Percentiles rank a stretch among this genome's conserved stretches.
phyloP scores from a whole-genome alignment of 37 sponge, comb jelly and placozoan genomes.

The Diacarnus erythraeanus region DNA sequence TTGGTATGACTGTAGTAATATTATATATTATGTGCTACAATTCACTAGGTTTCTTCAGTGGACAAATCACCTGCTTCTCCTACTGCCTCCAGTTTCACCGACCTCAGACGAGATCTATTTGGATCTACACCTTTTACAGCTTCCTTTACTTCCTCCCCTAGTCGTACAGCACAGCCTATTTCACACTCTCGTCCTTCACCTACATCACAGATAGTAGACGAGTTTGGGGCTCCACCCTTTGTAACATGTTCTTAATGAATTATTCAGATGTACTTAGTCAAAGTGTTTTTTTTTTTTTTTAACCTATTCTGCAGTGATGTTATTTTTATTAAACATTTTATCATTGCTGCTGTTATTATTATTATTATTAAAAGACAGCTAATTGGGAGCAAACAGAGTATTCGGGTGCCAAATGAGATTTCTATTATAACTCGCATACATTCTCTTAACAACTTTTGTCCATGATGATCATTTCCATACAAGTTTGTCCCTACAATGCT shows the following conservation, averaged over 20 bases:
- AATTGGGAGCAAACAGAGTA: too few species aligned
- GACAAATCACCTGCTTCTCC: too few species aligned
- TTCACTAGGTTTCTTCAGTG: too few species aligned
- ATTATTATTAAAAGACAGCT: background rate
- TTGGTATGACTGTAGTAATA: too few species aligned
- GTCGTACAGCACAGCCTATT: background rate
- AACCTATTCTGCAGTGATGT: background rate
- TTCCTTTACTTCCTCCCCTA: background rate
- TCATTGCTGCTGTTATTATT: background rate
- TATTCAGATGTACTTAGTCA: background rate
- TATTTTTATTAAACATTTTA: background rate
- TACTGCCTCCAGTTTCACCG: too few species aligned
- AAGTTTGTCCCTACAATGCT: too few species aligned
- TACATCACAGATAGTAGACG: background rate
- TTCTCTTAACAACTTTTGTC: too few species aligned
- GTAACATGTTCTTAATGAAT: constrained; percentile 1
- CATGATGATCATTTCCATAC: too few species aligned
- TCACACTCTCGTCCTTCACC: background rate
- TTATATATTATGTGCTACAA: too few species aligned
- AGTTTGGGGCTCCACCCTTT: constrained; percentile 19
- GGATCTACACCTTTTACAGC: constrained; percentile 28
- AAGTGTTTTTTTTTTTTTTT: background rate
- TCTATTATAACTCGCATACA: too few species aligned
- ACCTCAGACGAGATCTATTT: constrained; percentile 39
- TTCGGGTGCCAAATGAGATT: too few species aligned